Conservation (phyloP, 2,888 invertebrate genomes). For the Periphyllus acericola region DNA sequence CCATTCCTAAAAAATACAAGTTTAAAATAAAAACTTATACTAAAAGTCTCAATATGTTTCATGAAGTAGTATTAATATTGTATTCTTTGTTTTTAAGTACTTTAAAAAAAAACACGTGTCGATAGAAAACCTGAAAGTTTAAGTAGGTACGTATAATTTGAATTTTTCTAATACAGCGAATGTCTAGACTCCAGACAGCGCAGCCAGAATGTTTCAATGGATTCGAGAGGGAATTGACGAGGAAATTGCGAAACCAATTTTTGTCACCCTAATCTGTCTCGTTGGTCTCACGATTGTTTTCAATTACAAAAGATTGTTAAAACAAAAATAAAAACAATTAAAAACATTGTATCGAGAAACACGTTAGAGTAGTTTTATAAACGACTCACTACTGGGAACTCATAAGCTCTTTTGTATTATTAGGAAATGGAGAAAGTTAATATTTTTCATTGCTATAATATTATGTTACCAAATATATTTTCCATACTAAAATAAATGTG, state of each 20-base stretch:
- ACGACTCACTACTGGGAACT: not conserved
- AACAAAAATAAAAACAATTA: slow-evolving; percentile 52
- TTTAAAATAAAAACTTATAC: not conserved
- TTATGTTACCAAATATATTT: not conserved
- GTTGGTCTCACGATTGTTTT: slow-evolving; percentile 20
- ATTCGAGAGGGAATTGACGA: slow-evolving; percentile 41
- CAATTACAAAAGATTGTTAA: slow-evolving; percentile 41
- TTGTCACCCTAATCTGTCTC: slow-evolving; percentile 40
- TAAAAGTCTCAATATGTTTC: not conserved
- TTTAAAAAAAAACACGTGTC: not conserved
- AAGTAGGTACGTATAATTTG: not conserved
- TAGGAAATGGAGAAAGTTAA: not conserved
- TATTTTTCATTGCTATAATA: not conserved
- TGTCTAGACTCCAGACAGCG: slow-evolving; percentile 44
- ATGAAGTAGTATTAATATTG: not conserved
- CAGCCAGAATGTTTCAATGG: slow-evolving; percentile 9
- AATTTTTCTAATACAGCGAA: not conserved
- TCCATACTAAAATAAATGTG: not conserved
- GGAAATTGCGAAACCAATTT: slow-evolving; percentile 39
- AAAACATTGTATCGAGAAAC: slow-evolving; percentile 51
- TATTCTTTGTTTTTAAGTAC: not conserved
- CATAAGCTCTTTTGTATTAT: slow-evolving; percentile 7
- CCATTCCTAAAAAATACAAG: slow-evolving; percentile 74
- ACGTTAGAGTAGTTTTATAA: slow-evolving; percentile 22
- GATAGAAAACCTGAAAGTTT: not conserved